These are phyloP conservation scores for Catharus ustulatus DNA, from an alignment of 2,797 vertebrate genomes.

Conservation along the genomic window DNA sequence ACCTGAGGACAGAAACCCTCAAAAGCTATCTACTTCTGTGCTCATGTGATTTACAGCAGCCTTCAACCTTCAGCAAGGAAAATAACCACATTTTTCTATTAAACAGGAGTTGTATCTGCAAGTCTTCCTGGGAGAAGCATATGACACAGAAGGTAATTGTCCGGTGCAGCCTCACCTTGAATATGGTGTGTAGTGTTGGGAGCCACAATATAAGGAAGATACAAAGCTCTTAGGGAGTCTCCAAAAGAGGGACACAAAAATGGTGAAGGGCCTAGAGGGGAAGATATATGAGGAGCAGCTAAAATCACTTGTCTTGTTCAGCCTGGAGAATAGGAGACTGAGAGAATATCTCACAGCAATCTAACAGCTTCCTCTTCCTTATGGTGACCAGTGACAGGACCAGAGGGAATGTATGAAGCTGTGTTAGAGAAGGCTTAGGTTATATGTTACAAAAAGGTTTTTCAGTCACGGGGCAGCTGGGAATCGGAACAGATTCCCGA, in stretches of 20 bases:
- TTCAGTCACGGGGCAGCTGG: neutral
- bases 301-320: neutral
- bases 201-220: neutral
- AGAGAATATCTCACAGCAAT: neutral
- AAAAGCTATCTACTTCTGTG: neutral
- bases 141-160: neutral
- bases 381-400: neutral
- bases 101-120: neutral
- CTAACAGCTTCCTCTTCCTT: neutral
- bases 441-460: neutral
- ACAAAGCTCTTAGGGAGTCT: neutral
- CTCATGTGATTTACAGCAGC: neutral
- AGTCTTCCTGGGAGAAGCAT: fast-evolving
- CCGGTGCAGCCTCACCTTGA: neutral
- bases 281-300: neutral
- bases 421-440: neutral
- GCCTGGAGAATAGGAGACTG: neutral
- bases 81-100: neutral
- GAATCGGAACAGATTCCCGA: neutral
- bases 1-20: neutral
- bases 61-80: neutral
- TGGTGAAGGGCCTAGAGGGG: neutral
- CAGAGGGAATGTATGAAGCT: neutral
- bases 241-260: neutral
- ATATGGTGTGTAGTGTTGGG: neutral